These are phyloP conservation scores for Ascidia mentula DNA, from an alignment of 23 tunicate species.

Conservation along the genomic window DNA sequence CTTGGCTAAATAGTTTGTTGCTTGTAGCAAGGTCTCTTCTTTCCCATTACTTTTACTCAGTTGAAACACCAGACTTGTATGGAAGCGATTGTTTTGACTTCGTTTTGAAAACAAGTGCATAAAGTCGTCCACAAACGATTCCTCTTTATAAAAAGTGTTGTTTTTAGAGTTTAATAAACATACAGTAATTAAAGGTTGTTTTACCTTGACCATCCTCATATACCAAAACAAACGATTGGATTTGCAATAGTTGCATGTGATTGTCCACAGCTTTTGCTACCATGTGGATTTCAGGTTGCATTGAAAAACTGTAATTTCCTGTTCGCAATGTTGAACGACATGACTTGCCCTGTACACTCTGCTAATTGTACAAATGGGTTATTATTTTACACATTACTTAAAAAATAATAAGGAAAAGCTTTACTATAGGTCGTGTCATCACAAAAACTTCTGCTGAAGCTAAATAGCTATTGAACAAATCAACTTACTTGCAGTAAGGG, in stretches of 20 bases:
- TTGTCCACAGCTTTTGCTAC: not conserved
- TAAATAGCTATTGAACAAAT: too few species aligned
- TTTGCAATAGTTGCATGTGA: not conserved
- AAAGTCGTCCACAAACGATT: not conserved
- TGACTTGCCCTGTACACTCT: not conserved
- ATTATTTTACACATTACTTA: not conserved
- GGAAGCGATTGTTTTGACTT: not conserved
- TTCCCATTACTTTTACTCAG: not conserved
- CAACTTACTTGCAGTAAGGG: not conserved
- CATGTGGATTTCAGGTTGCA: not conserved
- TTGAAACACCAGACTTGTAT: not conserved
- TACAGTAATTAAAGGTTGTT: not conserved
- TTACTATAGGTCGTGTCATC: too few species aligned
- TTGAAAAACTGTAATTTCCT: constrained; percentile 1
- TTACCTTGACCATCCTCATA: not conserved
- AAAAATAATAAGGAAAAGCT: too few species aligned
- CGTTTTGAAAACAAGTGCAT: not conserved
- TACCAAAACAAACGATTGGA: not conserved
- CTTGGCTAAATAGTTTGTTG: not conserved
- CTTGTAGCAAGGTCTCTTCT: not conserved
- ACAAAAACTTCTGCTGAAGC: too few species aligned
- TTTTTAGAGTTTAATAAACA: not conserved
- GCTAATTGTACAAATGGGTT: not conserved
- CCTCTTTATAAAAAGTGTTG: not conserved
- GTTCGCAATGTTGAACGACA: not conserved